Percentiles rank a stretch among this genome's conserved stretches.
Conservation (phyloP, 1,140 invertebrate genomes). For the Phymastichus coffea region DNA sequence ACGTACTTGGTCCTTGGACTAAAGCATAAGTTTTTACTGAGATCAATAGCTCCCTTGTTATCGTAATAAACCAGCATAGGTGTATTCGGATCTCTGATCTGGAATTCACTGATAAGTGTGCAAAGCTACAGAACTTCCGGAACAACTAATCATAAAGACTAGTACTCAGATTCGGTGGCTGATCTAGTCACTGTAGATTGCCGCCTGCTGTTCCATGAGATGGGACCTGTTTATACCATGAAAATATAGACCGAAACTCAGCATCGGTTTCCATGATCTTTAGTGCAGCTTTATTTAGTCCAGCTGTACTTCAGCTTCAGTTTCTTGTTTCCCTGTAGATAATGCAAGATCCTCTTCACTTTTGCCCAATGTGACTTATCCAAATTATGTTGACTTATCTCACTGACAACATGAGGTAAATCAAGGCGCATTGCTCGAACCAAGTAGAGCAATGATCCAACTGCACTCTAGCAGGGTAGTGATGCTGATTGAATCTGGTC, state of each 20-base stretch:
- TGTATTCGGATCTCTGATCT: background rate
- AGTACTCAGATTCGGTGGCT: conserved; percentile 38
- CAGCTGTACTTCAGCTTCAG: conserved; percentile 10
- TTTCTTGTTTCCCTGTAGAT: conserved; percentile 33
- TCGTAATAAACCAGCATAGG: conserved; percentile 25
- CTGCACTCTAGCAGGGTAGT: background rate
- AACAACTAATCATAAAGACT: conserved; percentile 31
- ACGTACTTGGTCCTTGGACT: conserved; percentile 35
- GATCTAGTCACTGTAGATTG: conserved; percentile 46
- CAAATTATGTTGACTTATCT: conserved; percentile 29
- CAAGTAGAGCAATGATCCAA: background rate
- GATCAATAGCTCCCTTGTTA: conserved; percentile 34
- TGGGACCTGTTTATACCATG: conserved; percentile 16
- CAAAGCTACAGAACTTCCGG: conserved; percentile 1
- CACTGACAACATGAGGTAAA: conserved; percentile 12
- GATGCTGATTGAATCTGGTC: too few species aligned
- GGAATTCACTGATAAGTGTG: background rate
- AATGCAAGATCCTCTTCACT: conserved; percentile 34
- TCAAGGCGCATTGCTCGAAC: background rate
- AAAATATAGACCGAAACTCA: conserved; percentile 38
- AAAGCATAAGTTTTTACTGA: conserved; percentile 26
- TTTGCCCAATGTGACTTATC: conserved; percentile 34
- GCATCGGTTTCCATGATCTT: conserved; percentile 30
- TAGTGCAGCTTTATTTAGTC: conserved; percentile 36
- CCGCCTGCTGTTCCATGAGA: conserved; percentile 40